Evolutionary conservation across 2,888 invertebrate genomes (phyloP), one percentile per base, ranked within the genome.

Genomic region (Limnephilus auricula): DNA sequence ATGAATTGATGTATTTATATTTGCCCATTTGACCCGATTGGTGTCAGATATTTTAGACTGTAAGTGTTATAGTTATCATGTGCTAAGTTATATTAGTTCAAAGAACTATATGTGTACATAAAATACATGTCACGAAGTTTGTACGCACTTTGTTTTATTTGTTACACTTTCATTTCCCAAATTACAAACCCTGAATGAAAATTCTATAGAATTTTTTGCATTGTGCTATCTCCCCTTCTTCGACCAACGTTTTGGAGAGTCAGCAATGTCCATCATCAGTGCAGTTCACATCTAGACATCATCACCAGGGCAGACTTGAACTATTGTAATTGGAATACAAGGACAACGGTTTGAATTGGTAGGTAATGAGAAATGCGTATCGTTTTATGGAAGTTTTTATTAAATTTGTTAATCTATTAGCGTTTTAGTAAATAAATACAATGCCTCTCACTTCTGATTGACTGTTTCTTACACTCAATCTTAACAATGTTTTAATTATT

Each of bases 391-490:
- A 32, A 83, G 37, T 83, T 83, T 34, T 83, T 92, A 92, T 92
- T 65, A 25, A 65, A 92, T 93, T 92, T 88, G 91, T 92, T 91
- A 92, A 92, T 92, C 79, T 80, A 92, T 93, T 91, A 92, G 92
- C 31, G 34, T 90, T 92, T 93, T 93, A 93, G 92, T 93, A 89
- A 91, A 92, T 92, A 92, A 92, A 92, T 92, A 92, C 83, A 89
- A 85, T 50, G 31, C 87, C 87, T 79, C 87, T 34, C 65, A 31
- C 31, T 78, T 50, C 32, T 30, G 50, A 65, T 45, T 87, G 87
- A 30, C 87, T 88, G 85, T 82, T 82, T 34, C 34, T 82, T 34
- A 65, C 25, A 82, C 32, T 34, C 82, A 32, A 82, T 31, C 32
- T 31, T 32, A 82, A 82, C 82, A 80, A 15, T 18, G 18, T 82